Evolutionary conservation across 2,888 invertebrate species (phyloP).

Genomic region (Lapara coniferarum): DNA sequence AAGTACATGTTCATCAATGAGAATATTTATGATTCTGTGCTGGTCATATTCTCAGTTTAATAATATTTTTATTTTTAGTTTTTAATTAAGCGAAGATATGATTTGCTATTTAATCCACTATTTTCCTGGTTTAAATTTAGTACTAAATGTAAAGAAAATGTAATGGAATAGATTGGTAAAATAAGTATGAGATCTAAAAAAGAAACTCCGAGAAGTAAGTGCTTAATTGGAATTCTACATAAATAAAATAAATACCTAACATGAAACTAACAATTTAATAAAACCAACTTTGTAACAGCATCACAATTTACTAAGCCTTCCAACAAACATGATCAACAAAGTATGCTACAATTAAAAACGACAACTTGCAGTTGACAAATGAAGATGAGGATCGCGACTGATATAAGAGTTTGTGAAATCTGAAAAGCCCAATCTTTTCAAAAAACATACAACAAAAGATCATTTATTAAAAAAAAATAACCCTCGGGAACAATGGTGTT

Average conservation of each 20-base stretch:
- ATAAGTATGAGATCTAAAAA: background rate
- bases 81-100: background rate
- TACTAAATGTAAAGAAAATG: background rate
- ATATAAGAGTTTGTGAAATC: conserved; percentile 3
- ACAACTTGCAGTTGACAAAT: conserved; percentile 12
- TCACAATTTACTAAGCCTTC: background rate
- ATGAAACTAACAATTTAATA: no score
- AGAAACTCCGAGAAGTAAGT: background rate
- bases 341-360: conserved; percentile 15
- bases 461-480: background rate
- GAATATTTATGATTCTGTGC: background rate
- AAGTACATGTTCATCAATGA: background rate
- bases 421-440: conserved; percentile 4
- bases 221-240: background rate
- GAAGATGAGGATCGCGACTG: background rate
- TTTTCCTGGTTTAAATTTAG: background rate
- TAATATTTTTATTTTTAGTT: background rate
- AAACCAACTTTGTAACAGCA: conserved; percentile 10
- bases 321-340: conserved; percentile 3
- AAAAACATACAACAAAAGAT: background rate
- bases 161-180: no score
- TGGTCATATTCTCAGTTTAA: background rate
- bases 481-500: conserved; percentile 34
- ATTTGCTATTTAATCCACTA: background rate
- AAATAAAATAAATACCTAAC: background rate